These are phyloP conservation scores for Octopus sinensis DNA, from an alignment of 1,140 invertebrate species.

Conservation along the genomic window DNA sequence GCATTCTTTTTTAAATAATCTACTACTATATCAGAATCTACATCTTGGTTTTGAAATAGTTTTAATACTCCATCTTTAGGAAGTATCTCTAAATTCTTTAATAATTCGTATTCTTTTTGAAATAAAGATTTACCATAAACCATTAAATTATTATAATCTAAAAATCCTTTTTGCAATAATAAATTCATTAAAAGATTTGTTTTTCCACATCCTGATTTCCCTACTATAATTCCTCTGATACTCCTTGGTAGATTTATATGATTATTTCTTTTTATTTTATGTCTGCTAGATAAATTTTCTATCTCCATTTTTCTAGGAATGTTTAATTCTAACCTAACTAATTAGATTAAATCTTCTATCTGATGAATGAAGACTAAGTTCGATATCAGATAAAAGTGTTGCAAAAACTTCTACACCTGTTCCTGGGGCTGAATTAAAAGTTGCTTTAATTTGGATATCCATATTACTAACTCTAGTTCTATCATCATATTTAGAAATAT, in stretches of 20 bases:
- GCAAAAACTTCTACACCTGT: too few species aligned
- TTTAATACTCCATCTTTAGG: not conserved
- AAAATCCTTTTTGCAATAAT: not conserved
- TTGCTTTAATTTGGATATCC: not conserved
- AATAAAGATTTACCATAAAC: not conserved
- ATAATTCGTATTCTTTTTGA: not conserved
- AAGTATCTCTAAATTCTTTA: conserved; percentile 1
- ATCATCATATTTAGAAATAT: conserved; percentile 4
- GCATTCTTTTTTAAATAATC: not conserved
- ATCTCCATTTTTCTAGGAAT: not conserved
- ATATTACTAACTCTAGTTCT: conserved; percentile 3
- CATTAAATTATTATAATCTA: conserved; percentile 1
- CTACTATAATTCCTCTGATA: not conserved
- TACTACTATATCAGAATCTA: not conserved
- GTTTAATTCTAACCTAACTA: not conserved
- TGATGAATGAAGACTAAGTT: not conserved
- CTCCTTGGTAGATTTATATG: not conserved
- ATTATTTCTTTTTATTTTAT: conserved; percentile 4
- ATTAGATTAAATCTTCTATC: not conserved
- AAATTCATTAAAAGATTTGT: not conserved
- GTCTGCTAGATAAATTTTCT: not conserved
- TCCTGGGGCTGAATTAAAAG: not conserved
- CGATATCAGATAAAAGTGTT: not conserved
- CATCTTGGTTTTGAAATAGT: not conserved
- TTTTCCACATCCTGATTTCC: conserved; percentile 1